Percentiles rank a stretch among this genome's conserved stretches.
phyloP scores from a whole-genome alignment of 1,140 invertebrate genomes.

The Bombyx mori region DNA sequence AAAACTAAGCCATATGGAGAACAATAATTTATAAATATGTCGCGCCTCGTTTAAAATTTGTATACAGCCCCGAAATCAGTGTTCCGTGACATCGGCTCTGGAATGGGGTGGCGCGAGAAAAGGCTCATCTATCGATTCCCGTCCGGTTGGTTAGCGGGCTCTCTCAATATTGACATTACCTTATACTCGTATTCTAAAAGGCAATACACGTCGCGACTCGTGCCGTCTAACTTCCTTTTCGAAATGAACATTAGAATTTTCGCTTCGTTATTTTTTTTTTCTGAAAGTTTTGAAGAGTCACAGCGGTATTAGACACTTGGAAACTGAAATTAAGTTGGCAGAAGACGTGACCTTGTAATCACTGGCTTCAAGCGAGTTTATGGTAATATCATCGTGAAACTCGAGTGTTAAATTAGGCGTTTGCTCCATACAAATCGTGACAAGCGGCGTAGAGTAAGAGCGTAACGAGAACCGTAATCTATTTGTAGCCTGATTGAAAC shows the following conservation, averaged over 20 bases:
- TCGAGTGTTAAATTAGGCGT: too few relatives aligned
- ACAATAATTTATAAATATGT: not conserved
- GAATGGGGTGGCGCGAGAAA: slow-evolving; percentile 18
- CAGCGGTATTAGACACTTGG: too few relatives aligned
- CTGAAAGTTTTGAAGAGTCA: too few relatives aligned
- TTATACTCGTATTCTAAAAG: not conserved
- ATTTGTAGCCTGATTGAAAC: slow-evolving; percentile 26
- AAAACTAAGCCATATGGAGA: too few relatives aligned
- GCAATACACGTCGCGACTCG: not conserved
- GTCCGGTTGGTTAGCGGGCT: not conserved
- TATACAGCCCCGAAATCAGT: slow-evolving; percentile 26
- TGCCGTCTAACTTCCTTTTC: too few relatives aligned
- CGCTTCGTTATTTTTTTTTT: too few relatives aligned
- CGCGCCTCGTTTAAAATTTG: slow-evolving; percentile 10
- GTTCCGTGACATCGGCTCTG: slow-evolving; percentile 41
- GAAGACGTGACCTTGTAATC: too few relatives aligned
- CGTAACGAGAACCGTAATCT: slow-evolving; percentile 23
- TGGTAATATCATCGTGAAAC: too few relatives aligned
- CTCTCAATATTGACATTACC: slow-evolving; percentile 2
- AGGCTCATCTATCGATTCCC: slow-evolving; percentile 22
- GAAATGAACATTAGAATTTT: too few relatives aligned
- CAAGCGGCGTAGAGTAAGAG: slow-evolving; percentile 14
- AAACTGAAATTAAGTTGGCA: too few relatives aligned
- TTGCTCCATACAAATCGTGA: too few relatives aligned
- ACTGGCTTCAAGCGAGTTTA: too few relatives aligned